A percentile compares a stretch with the other conserved stretches of the same genome.
Conservation (phyloP, 2,797 vertebrate genomes). For the Coendou prehensilis region DNA sequence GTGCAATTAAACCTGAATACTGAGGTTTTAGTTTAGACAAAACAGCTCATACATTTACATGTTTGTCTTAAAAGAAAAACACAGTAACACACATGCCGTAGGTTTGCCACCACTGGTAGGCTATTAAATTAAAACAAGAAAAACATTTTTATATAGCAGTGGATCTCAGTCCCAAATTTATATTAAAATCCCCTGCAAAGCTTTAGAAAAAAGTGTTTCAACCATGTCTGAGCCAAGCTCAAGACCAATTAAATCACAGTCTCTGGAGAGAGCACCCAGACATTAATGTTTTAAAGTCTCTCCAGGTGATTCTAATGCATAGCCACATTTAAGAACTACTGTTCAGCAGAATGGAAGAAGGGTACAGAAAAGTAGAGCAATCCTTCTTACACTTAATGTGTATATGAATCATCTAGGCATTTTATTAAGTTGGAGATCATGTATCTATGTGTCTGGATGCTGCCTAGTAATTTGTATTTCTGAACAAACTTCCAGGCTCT, state of each 20-base stretch:
- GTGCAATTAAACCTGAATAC: background rate
- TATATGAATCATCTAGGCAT: background rate
- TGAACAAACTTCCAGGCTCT: background rate
- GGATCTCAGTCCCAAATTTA: background rate
- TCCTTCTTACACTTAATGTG: background rate
- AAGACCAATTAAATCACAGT: background rate
- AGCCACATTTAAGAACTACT: background rate
- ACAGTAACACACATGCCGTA: background rate
- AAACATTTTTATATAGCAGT: background rate
- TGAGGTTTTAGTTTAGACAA: background rate
- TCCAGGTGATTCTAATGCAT: background rate
- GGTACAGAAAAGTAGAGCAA: background rate
- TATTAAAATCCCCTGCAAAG: background rate
- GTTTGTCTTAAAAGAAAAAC: background rate
- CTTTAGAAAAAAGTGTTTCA: background rate
- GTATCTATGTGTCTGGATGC: background rate
- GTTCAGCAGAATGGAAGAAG: background rate
- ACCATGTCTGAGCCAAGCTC: background rate
- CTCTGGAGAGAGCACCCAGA: background rate
- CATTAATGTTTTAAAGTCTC: background rate
- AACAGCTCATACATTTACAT: background rate
- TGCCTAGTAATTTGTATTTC: conserved; percentile 32
- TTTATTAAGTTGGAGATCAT: background rate
- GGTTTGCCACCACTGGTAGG: background rate
- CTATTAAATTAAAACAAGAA: conserved; percentile 46